phyloP scores from a whole-genome alignment of 2,797 vertebrate genomes.

The Enteromius anoplus region DNA sequence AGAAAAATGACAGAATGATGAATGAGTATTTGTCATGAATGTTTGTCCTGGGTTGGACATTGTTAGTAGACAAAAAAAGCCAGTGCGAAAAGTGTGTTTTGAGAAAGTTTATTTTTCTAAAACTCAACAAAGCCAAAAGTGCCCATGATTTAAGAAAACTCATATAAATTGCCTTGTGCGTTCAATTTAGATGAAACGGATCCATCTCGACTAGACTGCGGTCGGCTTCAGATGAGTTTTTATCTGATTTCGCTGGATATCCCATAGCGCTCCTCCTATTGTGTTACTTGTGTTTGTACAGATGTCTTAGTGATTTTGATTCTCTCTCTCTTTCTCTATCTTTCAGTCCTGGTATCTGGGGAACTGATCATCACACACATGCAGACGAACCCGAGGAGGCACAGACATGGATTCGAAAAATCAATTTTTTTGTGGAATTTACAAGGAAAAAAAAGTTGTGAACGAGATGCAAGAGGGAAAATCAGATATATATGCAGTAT shows the following conservation, averaged over 20 bases:
- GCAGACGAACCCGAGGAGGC: slow-evolving; percentile 50
- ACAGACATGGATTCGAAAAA: slow-evolving; percentile 59
- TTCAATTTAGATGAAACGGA: slow-evolving; percentile 18
- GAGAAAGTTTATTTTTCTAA: slow-evolving; percentile 2
- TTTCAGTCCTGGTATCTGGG: slow-evolving; percentile 97
- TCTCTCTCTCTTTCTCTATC: slow-evolving; percentile 60
- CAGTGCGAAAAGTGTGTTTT: neutral
- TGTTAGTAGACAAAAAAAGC: slow-evolving; percentile 1
- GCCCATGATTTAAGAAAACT: neutral
- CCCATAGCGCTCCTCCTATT: slow-evolving; percentile 19
- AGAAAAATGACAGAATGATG: slow-evolving; percentile 1
- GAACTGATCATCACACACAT: slow-evolving; percentile 74
- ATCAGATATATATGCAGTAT: slow-evolving; percentile 65
- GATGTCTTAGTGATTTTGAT: slow-evolving; percentile 41
- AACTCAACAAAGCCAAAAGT: neutral
- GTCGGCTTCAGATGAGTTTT: slow-evolving; percentile 15
- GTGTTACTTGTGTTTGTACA: slow-evolving; percentile 27
- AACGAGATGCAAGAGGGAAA: slow-evolving; percentile 69
- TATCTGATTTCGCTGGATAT: slow-evolving; percentile 32
- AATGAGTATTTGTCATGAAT: neutral
- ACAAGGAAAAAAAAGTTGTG: slow-evolving; percentile 60
- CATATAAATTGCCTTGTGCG: slow-evolving; percentile 6
- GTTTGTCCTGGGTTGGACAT: slow-evolving; percentile 1
- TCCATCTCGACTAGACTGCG: slow-evolving; percentile 5
- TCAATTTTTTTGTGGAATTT: slow-evolving; percentile 59